A percentile compares a stretch with the other conserved stretches of the same genome.
Evolutionary conservation across 1,140 invertebrate genomes (phyloP).

Genomic region (Panonychus citri): DNA sequence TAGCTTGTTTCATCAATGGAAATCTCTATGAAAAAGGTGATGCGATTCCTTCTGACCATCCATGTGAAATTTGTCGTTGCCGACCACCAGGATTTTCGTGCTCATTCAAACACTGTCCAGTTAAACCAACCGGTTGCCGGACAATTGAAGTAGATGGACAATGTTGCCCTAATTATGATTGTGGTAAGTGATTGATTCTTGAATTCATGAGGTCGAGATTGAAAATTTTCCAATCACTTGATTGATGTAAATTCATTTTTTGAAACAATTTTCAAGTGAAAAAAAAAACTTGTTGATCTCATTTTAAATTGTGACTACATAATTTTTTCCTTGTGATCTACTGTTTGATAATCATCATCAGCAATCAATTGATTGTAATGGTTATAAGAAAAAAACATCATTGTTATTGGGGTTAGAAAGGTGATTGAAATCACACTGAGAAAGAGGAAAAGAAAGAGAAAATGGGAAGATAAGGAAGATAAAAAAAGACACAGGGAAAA

Average conservation of each 20-base stretch:
- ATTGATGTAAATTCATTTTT: neutral
- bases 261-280: neutral
- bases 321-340: too few relatives aligned
- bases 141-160: neutral
- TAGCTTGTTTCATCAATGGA: constrained; percentile 23
- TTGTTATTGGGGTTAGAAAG: too few relatives aligned
- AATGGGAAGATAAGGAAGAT: neutral
- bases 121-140: constrained; percentile 18
- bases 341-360: too few relatives aligned
- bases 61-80: constrained; percentile 29
- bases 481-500: neutral
- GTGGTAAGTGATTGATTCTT: neutral
- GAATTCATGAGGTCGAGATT: neutral
- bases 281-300: too few relatives aligned
- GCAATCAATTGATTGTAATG: too few relatives aligned
- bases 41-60: constrained; percentile 22
- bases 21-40: constrained; percentile 26
- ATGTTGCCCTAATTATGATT: neutral
- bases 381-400: too few relatives aligned
- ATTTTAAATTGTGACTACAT: too few relatives aligned
- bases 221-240: neutral
- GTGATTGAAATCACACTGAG: too few relatives aligned
- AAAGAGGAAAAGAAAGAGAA: too few relatives aligned
- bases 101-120: constrained; percentile 27
- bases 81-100: constrained; percentile 28